Conservation (phyloP, 2,888 invertebrate species). For the Frankliniella intonsa region DNA sequence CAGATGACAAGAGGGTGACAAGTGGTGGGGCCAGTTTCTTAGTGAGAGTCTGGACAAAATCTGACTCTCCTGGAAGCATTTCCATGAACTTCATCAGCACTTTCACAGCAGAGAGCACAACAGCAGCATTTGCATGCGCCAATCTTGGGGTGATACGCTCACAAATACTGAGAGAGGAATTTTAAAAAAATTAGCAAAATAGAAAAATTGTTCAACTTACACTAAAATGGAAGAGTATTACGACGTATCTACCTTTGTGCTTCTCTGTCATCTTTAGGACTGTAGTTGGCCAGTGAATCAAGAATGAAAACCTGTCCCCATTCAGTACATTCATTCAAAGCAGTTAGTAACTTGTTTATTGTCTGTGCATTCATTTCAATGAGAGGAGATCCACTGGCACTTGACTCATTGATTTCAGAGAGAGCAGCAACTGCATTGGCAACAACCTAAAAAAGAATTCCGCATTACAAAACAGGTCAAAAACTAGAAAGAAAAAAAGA, state of each 20-base stretch:
- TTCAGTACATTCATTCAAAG: slow-evolving; percentile 98
- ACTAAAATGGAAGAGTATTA: slow-evolving; percentile 25
- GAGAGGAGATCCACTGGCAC: slow-evolving; percentile 87
- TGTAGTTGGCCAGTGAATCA: slow-evolving; percentile 95
- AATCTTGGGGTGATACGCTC: slow-evolving; percentile 95
- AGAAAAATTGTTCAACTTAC: background rate
- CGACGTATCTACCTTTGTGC: slow-evolving; percentile 71
- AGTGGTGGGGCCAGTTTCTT: slow-evolving; percentile 98
- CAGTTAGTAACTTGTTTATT: slow-evolving; percentile 95
- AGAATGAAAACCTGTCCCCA: slow-evolving; percentile 99
- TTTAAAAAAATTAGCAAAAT: background rate
- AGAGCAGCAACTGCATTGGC: slow-evolving; percentile 98
- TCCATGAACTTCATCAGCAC: slow-evolving; percentile 98
- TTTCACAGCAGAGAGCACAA: slow-evolving; percentile 97
- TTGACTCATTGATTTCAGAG: slow-evolving; percentile 97
- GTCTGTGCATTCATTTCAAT: slow-evolving; percentile 97
- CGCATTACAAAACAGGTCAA: slow-evolving; percentile 31
- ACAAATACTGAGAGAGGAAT: slow-evolving; percentile 63
- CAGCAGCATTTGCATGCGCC: slow-evolving; percentile 98
- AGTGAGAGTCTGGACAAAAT: slow-evolving; percentile 87
- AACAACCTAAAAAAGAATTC: slow-evolving; percentile 59
- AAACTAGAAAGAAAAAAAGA: background rate
- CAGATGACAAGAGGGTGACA: slow-evolving; percentile 93
- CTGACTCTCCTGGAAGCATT: slow-evolving; percentile 88
- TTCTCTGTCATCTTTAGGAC: slow-evolving; percentile 93